Evolutionary conservation across 2,113 vertebrate genomes (phyloP), one percentile per base, ranked within the genome.

Genomic region (Platichthys stellatus): DNA sequence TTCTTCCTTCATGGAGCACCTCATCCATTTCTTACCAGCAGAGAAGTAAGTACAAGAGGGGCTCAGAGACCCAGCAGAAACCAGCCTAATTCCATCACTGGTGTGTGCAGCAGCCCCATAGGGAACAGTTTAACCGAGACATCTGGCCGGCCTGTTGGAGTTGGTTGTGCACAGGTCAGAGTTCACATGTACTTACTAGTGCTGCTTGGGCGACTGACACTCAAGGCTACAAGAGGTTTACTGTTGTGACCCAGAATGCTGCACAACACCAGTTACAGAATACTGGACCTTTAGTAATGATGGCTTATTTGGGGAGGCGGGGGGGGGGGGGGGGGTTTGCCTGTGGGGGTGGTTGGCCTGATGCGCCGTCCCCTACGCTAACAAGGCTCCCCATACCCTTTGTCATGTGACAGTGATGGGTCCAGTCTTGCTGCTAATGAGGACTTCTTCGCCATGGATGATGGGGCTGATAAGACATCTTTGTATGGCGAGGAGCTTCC

Each of bases 321-420:
- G 31, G 31, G 31, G 23, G 23, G 23, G 23, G 23, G 23, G 23
- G 23, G 23, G 23, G 23, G n/a, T n/a, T n/a, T n/a, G n/a, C n/a
- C n/a, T n/a, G n/a, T n/a, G 31, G 31, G 72, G 38, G 23, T 23
- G 23, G 63, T 70, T 63, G 67, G 49, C 78, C 77, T 20, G 31
- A 77, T 73, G 78, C 67, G 76, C 45, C 26, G n/a, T 78, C 72
- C 49, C 40, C 60, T 61, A 63, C 67, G 73, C 69, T 87, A 90
- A 90, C 85, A 80, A 89, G 76, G 54, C 74, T 76, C 86, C 76
- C 86, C 67, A 64, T 54, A 72, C 86, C 79, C 80, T 63, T 69
- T 84, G 74, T 78, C 75, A 63, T 69, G 78, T 84, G 90, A 88
- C 84, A 85, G 85, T 79, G 86, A 92, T 69, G 83, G 87, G 81